Percentiles rank a stretch among this genome's conserved stretches.
These are phyloP conservation scores for Myotis yumanensis DNA, from an alignment of 2,113 vertebrate species.

Conservation along the genomic window DNA sequence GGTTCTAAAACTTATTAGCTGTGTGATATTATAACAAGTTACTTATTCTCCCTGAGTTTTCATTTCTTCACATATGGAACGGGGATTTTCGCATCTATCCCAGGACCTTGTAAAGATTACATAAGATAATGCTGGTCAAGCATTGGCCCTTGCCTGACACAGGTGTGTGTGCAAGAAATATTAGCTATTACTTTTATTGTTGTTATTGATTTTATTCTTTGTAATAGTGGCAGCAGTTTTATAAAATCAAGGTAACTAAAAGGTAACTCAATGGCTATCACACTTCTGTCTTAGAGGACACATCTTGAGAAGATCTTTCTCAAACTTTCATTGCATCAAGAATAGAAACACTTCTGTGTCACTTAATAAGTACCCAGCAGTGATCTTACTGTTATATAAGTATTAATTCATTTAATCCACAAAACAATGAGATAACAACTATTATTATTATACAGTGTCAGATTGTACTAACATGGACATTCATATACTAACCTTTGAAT, in stretches of 20 bases:
- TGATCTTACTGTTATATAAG: not conserved
- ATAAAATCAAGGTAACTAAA: not conserved
- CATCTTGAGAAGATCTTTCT: not conserved
- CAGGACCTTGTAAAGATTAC: not conserved
- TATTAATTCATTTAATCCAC: not conserved
- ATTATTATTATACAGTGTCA: not conserved
- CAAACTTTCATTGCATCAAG: conserved; percentile 11
- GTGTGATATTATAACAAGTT: not conserved
- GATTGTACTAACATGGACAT: not conserved
- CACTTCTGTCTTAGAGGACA: not conserved
- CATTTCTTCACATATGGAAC: not conserved
- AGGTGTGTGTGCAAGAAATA: not conserved
- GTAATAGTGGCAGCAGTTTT: not conserved
- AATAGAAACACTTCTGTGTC: not conserved
- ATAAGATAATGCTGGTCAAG: not conserved
- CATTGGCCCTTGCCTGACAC: not conserved
- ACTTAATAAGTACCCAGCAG: not conserved
- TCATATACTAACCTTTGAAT: not conserved
- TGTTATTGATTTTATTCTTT: not conserved
- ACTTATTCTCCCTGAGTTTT: not conserved
- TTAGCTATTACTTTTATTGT: not conserved
- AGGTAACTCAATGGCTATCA: not conserved
- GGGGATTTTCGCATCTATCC: not conserved
- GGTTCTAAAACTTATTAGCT: not conserved
- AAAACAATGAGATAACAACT: not conserved